Evolutionary conservation across 2,797 vertebrate genomes (phyloP).

Genomic region (Scyliorhinus canicula): DNA sequence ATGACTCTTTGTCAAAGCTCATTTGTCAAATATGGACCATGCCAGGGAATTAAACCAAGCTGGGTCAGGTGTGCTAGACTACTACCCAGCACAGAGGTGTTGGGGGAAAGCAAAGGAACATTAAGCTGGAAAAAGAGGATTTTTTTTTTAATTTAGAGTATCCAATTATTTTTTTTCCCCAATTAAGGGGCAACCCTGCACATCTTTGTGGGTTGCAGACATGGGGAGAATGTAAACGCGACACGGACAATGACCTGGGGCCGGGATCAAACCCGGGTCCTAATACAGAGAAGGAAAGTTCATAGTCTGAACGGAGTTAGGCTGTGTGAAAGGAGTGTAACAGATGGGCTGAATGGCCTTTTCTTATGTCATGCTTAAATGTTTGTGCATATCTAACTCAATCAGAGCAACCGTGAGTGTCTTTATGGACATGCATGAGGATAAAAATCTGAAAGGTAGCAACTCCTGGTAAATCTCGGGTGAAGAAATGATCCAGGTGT

Average conservation of each 20-base stretch:
- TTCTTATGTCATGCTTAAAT: neutral
- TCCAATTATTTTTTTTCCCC: too few species aligned
- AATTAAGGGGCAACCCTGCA: too few species aligned
- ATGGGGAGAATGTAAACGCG: too few species aligned
- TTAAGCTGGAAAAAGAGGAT: too few species aligned
- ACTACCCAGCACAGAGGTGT: too few species aligned
- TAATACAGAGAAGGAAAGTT: neutral
- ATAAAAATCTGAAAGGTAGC: neutral
- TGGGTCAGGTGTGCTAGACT: neutral
- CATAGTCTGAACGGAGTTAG: neutral
- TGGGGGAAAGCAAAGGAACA: neutral
- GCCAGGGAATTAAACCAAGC: neutral
- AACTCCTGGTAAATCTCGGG: neutral
- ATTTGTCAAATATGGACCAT: neutral
- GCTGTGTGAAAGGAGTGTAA: neutral
- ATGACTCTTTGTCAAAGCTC: too few species aligned
- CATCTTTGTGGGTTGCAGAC: too few species aligned
- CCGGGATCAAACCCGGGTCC: too few species aligned
- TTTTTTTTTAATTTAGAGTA: too few species aligned
- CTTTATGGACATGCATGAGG: neutral
- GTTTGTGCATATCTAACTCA: neutral
- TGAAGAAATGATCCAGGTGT: neutral
- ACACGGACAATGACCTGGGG: too few species aligned
- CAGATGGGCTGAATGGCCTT: neutral
- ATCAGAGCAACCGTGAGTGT: neutral